Percentiles rank a stretch among this genome's conserved stretches.
Conservation (phyloP, 2,888 invertebrate genomes). For the Tinea pellionella region DNA sequence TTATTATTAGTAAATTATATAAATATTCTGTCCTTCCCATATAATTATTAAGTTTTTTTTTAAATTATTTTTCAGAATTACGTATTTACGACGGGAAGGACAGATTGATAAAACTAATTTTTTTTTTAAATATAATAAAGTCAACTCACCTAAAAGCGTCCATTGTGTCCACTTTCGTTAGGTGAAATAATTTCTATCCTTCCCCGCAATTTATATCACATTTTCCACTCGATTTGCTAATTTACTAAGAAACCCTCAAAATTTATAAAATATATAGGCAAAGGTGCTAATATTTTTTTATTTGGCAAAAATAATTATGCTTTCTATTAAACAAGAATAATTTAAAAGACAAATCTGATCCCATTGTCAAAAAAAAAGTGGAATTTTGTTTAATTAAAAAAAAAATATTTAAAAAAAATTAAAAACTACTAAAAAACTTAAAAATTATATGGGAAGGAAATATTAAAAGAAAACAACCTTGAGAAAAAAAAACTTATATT, state of each 20-base stretch:
- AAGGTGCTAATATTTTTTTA: too few species aligned
- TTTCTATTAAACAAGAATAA: too few species aligned
- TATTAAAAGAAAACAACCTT: too few species aligned
- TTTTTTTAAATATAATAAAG: conserved; percentile 26
- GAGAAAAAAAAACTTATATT: too few species aligned
- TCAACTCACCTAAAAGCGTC: conserved; percentile 64
- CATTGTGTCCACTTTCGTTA: conserved; percentile 56
- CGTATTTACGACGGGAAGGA: conserved; percentile 68
- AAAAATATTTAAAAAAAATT: neutral
- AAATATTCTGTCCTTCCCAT: conserved; percentile 61
- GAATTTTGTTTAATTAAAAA: conserved; percentile 7
- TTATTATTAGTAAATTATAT: conserved; percentile 17
- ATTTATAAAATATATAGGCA: too few species aligned
- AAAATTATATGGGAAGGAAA: neutral
- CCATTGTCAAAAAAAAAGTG: conserved; percentile 13
- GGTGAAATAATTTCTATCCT: conserved; percentile 62
- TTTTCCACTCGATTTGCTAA: neutral
- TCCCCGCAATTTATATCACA: conserved; percentile 37
- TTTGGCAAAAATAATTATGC: too few species aligned
- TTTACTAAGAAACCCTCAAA: neutral
- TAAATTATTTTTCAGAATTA: conserved; percentile 15
- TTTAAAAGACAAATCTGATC: too few species aligned
- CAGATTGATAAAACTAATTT: conserved; percentile 54
- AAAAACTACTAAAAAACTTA: neutral
- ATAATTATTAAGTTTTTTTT: conserved; percentile 21